Base-by-base conservation (phyloP, 2,113 vertebrate genomes). In the Corvus moneduloides region DNA sequence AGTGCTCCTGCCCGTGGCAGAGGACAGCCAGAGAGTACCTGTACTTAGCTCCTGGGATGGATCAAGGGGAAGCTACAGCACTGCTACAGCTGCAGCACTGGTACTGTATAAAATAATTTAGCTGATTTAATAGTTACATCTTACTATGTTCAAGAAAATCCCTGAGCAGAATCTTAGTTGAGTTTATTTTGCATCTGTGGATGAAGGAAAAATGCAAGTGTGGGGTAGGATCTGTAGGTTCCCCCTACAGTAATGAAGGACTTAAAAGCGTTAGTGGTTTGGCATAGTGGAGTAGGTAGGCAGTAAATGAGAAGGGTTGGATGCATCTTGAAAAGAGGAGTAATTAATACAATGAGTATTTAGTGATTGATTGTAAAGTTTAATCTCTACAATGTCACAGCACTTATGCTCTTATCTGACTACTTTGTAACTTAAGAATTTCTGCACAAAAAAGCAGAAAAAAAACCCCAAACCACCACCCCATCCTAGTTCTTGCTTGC, bases 181-280 rank as follows among this genome's bases (percentile, higher is more conserved):
- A 49, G 9, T 87, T 81, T 72, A 17, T 89, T 87, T 79, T 84
- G 54, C 37, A 33, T 71, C 32, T 87, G 26, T 93, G 49, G n/a
- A 35, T 83, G 17, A 86, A 91, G 68, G 30, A 80, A 88, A 92
- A 91, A 51, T 83, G 46, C 66, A 77, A 84, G 61, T 71, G 41
- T 79, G 86, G 27, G 62, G 19, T 35, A 61, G 49, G 32, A 49
- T 49, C 35, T 68, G 59, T 52, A 72, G 16, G 21, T 87, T 88
- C 41, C 77, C 80, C 51, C 18, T 82, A 22, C 4, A 39, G 37
- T 41, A 63, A 75, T 6, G 49, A 63, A 64, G 22, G n/a, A 15
- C 52, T 73, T 89, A n/a, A 73, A 85, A 61, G 37, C 9, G 8
- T 32, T 62, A 21, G 59, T 51, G 15, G 24, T 71, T 72, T 59